Evolutionary conservation across 1,140 invertebrate species (phyloP).

Genomic region (Dryas iulia): DNA sequence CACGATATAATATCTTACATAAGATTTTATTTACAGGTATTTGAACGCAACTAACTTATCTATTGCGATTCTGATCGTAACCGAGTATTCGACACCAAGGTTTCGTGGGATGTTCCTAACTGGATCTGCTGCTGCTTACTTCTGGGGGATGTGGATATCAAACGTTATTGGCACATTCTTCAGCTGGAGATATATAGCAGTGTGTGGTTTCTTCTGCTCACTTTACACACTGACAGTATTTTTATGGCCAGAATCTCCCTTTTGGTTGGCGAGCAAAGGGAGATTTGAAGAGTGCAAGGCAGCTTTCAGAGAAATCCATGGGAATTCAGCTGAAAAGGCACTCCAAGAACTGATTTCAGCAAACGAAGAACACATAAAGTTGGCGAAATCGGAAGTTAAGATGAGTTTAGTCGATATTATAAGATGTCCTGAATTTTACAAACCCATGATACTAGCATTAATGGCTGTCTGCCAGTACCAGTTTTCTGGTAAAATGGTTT

Average conservation of each 20-base stretch:
- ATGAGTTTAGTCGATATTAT: conserved; percentile 5
- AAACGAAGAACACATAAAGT: conserved; percentile 13
- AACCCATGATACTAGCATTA: conserved; percentile 4
- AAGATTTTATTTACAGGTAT: background rate
- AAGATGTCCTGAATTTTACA: conserved; percentile 13
- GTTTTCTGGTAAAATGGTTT: conserved; percentile 23
- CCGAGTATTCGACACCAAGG: background rate
- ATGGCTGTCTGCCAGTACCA: conserved; percentile 12
- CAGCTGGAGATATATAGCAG: conserved; percentile 45
- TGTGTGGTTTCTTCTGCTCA: conserved; percentile 39
- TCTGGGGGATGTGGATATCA: conserved; percentile 47
- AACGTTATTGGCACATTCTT: conserved; percentile 50
- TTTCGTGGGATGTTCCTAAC: conserved; percentile 42
- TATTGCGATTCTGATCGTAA: background rate
- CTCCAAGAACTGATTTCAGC: conserved; percentile 34
- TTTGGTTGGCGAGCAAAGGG: conserved; percentile 45
- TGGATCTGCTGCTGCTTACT: conserved; percentile 41
- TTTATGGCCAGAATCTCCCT: conserved; percentile 50
- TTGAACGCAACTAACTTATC: background rate
- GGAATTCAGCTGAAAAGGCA: conserved; percentile 37
- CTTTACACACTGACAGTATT: conserved; percentile 33
- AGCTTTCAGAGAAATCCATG: conserved; percentile 40
- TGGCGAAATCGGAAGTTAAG: background rate
- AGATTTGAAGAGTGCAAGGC: conserved; percentile 35
- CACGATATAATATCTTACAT: no score